Evolutionary conservation across 2,113 vertebrate genomes (phyloP).

Genomic region (Charadrius vociferus): DNA sequence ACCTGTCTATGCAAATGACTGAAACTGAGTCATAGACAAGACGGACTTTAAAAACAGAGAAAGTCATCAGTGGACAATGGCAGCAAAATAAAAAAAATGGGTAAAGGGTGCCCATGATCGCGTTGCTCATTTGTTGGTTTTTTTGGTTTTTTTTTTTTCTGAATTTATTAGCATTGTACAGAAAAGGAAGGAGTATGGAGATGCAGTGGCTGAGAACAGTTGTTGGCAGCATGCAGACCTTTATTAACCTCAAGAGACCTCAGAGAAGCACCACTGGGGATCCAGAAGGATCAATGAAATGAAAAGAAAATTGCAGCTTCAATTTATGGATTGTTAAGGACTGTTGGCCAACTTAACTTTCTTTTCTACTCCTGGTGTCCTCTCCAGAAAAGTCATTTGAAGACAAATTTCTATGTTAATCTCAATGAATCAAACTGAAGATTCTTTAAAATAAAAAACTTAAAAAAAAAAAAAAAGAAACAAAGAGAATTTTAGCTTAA

Average conservation of each 20-base stretch:
- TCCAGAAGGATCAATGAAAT: background rate
- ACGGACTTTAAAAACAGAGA: background rate
- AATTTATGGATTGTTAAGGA: background rate
- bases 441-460: background rate
- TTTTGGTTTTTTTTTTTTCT: too few species aligned
- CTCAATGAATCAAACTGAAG: background rate
- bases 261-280: background rate
- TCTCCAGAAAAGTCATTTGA: background rate
- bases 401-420: background rate
- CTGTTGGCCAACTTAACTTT: background rate
- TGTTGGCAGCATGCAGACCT: background rate
- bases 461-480: background rate
- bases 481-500: background rate
- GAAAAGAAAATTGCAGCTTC: background rate
- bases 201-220: background rate
- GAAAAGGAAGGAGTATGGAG: background rate
- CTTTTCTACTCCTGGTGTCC: background rate
- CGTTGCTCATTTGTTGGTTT: background rate
- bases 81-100: background rate
- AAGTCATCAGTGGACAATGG: background rate
- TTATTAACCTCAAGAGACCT: background rate
- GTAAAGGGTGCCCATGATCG: accelerated
- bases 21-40: background rate
- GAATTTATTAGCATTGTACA: background rate
- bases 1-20: background rate